Conservation (phyloP, 2,113 vertebrate genomes). For the Chroicocephalus ridibundus region DNA sequence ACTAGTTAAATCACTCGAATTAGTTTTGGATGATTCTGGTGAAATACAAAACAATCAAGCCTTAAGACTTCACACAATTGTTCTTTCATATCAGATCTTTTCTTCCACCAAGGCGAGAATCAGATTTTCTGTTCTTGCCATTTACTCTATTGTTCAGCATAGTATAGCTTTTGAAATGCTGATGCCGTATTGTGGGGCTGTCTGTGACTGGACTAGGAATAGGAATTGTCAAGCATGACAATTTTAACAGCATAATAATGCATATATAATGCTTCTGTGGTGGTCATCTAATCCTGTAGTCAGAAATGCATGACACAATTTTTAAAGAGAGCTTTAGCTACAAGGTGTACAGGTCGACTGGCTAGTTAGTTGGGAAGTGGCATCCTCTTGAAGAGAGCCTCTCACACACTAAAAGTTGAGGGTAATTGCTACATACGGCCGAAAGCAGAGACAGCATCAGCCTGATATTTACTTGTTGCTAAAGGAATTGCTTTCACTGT, state of each 20-base stretch:
- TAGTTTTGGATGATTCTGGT: neutral
- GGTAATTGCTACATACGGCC: neutral
- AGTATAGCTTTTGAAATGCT: constrained; percentile 23
- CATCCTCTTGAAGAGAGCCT: neutral
- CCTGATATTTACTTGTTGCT: neutral
- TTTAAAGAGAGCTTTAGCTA: neutral
- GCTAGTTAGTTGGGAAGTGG: neutral
- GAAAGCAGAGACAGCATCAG: neutral
- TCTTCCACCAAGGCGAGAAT: neutral
- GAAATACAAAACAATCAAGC: constrained; percentile 18
- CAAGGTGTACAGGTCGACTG: neutral
- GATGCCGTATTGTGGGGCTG: neutral
- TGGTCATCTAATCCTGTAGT: neutral
- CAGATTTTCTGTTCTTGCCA: constrained; percentile 10
- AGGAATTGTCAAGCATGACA: neutral
- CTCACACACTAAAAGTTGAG: neutral
- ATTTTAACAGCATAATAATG: constrained; percentile 15
- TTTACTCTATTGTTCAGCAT: constrained; percentile 8
- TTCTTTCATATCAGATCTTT: constrained; percentile 22
- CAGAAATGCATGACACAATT: neutral
- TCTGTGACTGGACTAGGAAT: constrained; percentile 9
- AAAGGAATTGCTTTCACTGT: neutral
- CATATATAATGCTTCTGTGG: neutral
- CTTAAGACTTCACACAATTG: neutral
- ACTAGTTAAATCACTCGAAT: neutral